Evolutionary conservation across 2,888 invertebrate genomes (phyloP), one percentile per base, ranked within the genome.

Genomic region (Halocaridina rubra): DNA sequence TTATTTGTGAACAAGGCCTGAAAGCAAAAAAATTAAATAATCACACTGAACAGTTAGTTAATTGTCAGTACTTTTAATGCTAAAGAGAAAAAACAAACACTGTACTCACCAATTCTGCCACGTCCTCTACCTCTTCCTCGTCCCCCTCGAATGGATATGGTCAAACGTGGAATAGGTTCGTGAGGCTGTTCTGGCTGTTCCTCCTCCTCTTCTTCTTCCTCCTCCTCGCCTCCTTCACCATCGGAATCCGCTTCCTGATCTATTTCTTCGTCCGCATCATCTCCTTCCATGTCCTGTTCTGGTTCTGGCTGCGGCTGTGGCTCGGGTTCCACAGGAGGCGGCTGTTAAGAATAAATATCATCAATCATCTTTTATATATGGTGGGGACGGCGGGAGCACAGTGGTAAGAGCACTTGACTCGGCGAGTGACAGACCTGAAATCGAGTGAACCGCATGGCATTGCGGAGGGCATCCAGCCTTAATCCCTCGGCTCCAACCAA

Each of bases 101-200:
- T 46, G 19, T 16, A 46, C 85, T 61, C 19, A 87, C 87, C 87
- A 67, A 87, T 87, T 16, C 85, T 85, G 32, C 85, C 80, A 1
- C 88, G 53, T 10, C 84, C 85, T 24, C 80, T 64, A 22, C 87
- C 82, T 71, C 88, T 76, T 3, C 88, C 88, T 29, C 87, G 81
- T n/a, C 87, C 87, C 2, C 87, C 87, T 10, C 85, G 74, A 75
- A 87, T 86, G 69, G 88, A 86, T 24, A 88, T 88, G 71, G 88
- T 88, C 72, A 88, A 80, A 22, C 87, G 82, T 2, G 88, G 88
- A 10, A 88, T 88, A 5, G 88, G 88, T 53, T 87, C 88, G 72
- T 88, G 87, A 29, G 87, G 82, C 74, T 86, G 88, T n/a, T 81
- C 82, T 8, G 80, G 81, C 13, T 86, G 80, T 13, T 81, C 74